A percentile compares a stretch with the other conserved stretches of the same genome.
Evolutionary conservation across 1,140 invertebrate genomes (phyloP).

Genomic region (Melanaphis sacchari): DNA sequence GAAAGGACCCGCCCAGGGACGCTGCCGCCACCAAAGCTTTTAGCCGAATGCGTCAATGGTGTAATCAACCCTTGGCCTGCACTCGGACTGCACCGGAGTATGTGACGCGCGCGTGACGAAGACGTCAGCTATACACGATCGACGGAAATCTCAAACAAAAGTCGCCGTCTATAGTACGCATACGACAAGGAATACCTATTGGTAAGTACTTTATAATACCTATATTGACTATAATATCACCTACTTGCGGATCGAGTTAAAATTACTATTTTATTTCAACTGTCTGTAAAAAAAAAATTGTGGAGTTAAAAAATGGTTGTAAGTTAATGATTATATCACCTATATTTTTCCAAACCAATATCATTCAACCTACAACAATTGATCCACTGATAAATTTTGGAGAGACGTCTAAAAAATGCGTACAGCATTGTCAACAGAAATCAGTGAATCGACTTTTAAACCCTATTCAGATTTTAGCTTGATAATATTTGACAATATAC

Average conservation of each 20-base stretch:
- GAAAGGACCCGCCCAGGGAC: slow-evolving; percentile 1
- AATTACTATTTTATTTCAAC: not conserved
- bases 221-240: not conserved
- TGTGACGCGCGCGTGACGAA: not conserved
- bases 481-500: no score
- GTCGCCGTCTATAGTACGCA: not conserved
- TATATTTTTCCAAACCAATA: not conserved
- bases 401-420: not conserved
- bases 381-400: not conserved
- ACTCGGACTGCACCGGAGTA: not conserved
- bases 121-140: not conserved
- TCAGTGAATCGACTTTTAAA: not conserved
- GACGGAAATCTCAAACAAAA: not conserved
- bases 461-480: no score
- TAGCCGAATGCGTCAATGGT: not conserved
- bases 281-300: not conserved
- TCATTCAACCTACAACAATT: not conserved
- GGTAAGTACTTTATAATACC: not conserved
- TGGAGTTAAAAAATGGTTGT: not conserved
- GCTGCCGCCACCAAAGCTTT: not conserved
- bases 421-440: not conserved
- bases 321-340: not conserved
- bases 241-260: no score
- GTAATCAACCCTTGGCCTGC: slow-evolving; percentile 1
- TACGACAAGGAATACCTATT: not conserved